A percentile compares a stretch with the other conserved stretches of the same genome.
Conservation (phyloP, 2,113 vertebrate genomes). For the Varanus salvator region DNA sequence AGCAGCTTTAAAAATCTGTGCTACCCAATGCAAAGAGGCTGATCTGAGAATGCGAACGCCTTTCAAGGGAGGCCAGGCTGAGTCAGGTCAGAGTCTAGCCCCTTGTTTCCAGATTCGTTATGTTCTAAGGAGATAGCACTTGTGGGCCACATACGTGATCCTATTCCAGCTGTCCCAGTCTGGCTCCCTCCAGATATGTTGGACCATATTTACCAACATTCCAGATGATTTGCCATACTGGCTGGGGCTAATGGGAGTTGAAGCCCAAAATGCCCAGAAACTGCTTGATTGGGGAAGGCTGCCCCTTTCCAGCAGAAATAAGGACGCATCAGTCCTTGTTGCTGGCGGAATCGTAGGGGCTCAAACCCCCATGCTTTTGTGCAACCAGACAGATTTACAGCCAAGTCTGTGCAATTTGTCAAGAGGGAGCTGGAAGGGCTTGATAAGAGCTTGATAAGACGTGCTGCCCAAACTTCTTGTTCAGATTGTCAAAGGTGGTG, state of each 20-base stretch:
- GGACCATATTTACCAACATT: too few species aligned
- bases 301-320: not conserved
- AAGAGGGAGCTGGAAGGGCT: not conserved
- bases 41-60: not conserved
- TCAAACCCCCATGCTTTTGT: not conserved
- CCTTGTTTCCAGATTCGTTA: not conserved
- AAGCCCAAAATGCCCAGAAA: too few species aligned
- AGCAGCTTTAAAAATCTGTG: not conserved
- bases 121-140: not conserved
- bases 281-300: not conserved
- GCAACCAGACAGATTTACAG: not conserved
- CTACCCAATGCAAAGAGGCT: not conserved
- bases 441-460: not conserved
- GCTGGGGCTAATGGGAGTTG: too few species aligned
- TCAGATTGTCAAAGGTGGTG: not conserved
- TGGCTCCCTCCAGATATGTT: too few species aligned
- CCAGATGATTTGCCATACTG: too few species aligned
- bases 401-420: not conserved
- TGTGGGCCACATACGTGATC: not conserved
- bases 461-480: not conserved
- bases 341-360: not conserved
- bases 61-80: too few species aligned
- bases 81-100: too few species aligned
- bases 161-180: too few species aligned
- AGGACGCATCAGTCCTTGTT: not conserved